A percentile compares a stretch with the other conserved stretches of the same genome.
These are phyloP conservation scores for Andrena minutula DNA, from an alignment of 2,888 invertebrate species.

Conservation along the genomic window DNA sequence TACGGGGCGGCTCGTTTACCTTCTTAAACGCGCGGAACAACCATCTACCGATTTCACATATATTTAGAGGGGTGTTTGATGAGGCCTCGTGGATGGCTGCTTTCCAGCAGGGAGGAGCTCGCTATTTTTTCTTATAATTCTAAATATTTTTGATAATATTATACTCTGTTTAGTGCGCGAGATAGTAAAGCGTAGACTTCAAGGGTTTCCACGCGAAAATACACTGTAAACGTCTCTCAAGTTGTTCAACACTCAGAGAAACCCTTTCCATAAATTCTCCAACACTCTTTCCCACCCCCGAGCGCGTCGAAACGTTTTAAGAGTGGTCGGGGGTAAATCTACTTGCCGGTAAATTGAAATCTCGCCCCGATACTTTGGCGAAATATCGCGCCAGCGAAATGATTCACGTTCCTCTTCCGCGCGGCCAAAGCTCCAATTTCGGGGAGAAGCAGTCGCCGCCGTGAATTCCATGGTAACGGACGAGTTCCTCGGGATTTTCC, in stretches of 20 bases:
- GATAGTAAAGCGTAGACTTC: no score
- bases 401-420: slow-evolving; percentile 28
- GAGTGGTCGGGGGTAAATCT: not conserved
- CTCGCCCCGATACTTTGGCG: slow-evolving; percentile 24
- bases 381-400: slow-evolving; percentile 34
- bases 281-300: not conserved
- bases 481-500: slow-evolving; percentile 2
- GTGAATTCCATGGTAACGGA: slow-evolving; percentile 46
- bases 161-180: not conserved
- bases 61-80: not conserved
- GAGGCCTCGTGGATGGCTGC: not conserved
- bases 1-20: slow-evolving; percentile 60
- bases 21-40: slow-evolving; percentile 61
- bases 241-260: not conserved
- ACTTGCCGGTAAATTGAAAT: slow-evolving; percentile 46
- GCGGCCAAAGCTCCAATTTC: not conserved
- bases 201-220: no score
- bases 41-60: slow-evolving; percentile 25
- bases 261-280: not conserved
- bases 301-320: not conserved
- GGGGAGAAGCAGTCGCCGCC: slow-evolving; percentile 34
- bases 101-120: not conserved
- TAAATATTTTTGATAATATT: not conserved
- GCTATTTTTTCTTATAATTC: slow-evolving; percentile 10
- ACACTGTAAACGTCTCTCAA: no score